Conservation (phyloP, 2,797 vertebrate species). For the Rhynchonycteris naso region DNA sequence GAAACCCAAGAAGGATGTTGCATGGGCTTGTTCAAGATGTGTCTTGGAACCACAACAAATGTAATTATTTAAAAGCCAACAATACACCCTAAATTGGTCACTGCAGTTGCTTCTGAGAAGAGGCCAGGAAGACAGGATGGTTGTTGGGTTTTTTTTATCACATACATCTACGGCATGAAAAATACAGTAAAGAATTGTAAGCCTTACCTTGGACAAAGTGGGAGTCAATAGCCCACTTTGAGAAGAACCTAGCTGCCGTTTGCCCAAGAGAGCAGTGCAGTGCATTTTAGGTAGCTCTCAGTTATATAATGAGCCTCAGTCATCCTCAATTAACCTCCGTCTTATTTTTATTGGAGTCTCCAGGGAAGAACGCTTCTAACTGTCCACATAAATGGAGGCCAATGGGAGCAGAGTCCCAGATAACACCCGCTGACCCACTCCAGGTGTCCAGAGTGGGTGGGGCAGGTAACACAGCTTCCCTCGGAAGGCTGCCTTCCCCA, state of each 20-base stretch:
- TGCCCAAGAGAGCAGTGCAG: not conserved
- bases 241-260: not conserved
- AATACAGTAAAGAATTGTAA: not conserved
- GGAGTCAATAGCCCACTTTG: not conserved
- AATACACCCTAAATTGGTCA: slow-evolving; percentile 1
- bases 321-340: slow-evolving; percentile 50
- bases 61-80: slow-evolving; percentile 45
- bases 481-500: fast-evolving
- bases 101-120: slow-evolving; percentile 51
- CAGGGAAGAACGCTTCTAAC: slow-evolving; percentile 36
- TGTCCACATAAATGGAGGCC: not conserved
- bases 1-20: not conserved
- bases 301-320: not conserved
- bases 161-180: not conserved
- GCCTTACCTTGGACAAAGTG: not conserved
- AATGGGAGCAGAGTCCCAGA: not conserved
- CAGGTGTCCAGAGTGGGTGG: not conserved
- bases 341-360: slow-evolving; percentile 38
- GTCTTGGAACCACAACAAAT: slow-evolving; percentile 24
- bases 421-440: not conserved
- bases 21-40: not conserved
- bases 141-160: not conserved
- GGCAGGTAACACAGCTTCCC: not conserved
- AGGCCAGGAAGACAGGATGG: slow-evolving; percentile 4
- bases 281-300: not conserved